A percentile compares a stretch with the other conserved stretches of the same genome.
Conservation (phyloP, 2,797 vertebrate genomes). For the Valencia hispanica region DNA sequence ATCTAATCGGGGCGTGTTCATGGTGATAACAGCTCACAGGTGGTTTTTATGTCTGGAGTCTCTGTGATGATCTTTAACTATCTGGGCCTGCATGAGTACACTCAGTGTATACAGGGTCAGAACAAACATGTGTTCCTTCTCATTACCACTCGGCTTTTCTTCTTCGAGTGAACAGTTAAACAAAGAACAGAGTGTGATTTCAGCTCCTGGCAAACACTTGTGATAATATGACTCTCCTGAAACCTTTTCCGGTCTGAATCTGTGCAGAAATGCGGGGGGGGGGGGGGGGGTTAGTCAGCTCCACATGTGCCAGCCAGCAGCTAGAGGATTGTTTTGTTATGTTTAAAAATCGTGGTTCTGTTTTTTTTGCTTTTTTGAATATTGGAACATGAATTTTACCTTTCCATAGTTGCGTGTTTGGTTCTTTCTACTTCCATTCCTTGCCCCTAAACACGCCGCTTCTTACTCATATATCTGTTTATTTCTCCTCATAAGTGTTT, state of each 20-base stretch:
- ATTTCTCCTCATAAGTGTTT: not conserved
- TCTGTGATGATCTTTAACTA: conserved; percentile 33
- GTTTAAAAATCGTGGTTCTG: not conserved
- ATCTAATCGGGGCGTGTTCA: conserved; percentile 43
- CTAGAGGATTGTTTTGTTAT: conserved; percentile 1
- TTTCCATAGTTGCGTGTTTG: not conserved
- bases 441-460: not conserved
- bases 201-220: conserved; percentile 39
- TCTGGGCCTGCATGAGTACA: conserved; percentile 23
- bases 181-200: conserved; percentile 29
- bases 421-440: not conserved
- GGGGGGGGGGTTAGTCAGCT: too few relatives aligned
- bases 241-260: conserved; percentile 16
- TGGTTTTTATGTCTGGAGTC: conserved; percentile 26
- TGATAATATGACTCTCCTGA: conserved; percentile 32
- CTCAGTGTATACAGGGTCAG: conserved; percentile 29
- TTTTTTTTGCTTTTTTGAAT: conserved; percentile 1
- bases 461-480: too few relatives aligned
- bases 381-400: not conserved
- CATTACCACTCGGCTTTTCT: conserved; percentile 43
- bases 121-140: conserved; percentile 58
- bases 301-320: conserved; percentile 12
- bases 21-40: conserved; percentile 52
- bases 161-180: conserved; percentile 12
- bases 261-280: not conserved